Conservation (phyloP, 1,140 invertebrate species). For the Hypsibius dujardini region DNA sequence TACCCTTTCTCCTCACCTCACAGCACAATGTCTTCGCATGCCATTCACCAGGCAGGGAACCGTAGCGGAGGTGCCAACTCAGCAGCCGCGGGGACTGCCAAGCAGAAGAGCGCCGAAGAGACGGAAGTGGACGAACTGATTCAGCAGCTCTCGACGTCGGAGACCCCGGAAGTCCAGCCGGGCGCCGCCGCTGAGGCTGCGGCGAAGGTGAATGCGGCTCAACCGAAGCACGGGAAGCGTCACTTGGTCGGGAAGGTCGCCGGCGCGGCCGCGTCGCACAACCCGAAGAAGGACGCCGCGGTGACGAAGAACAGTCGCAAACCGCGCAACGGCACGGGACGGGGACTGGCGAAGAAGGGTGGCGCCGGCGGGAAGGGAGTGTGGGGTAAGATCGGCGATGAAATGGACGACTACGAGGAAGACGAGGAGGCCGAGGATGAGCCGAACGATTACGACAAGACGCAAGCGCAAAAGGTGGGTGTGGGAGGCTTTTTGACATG, state of each 20-base stretch:
- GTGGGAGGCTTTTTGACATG: too few species aligned
- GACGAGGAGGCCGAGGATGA: constrained; percentile 58
- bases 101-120: constrained; percentile 8
- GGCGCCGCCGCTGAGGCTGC: neutral
- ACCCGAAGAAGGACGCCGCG: neutral
- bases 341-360: constrained; percentile 64
- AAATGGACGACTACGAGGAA: constrained; percentile 47
- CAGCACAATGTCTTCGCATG: too few species aligned
- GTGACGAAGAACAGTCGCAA: constrained; percentile 53
- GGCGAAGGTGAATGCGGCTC: neutral
- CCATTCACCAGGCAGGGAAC: too few species aligned
- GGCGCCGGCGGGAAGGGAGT: constrained; percentile 80
- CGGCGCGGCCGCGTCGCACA: neutral
- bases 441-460: constrained; percentile 68
- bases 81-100: neutral
- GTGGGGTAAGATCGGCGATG: constrained; percentile 67
- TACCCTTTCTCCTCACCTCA: too few species aligned
- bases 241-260: constrained; percentile 3
- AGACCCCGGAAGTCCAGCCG: neutral
- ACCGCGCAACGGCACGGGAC: constrained; percentile 52
- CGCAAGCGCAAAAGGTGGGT: constrained; percentile 33
- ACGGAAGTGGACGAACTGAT: constrained; percentile 4
- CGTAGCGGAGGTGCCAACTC: too few species aligned
- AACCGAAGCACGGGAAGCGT: neutral
- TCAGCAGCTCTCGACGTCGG: neutral